These are phyloP conservation scores for Okapia johnstoni DNA, from an alignment of 2,113 vertebrate species.

Conservation along the genomic window DNA sequence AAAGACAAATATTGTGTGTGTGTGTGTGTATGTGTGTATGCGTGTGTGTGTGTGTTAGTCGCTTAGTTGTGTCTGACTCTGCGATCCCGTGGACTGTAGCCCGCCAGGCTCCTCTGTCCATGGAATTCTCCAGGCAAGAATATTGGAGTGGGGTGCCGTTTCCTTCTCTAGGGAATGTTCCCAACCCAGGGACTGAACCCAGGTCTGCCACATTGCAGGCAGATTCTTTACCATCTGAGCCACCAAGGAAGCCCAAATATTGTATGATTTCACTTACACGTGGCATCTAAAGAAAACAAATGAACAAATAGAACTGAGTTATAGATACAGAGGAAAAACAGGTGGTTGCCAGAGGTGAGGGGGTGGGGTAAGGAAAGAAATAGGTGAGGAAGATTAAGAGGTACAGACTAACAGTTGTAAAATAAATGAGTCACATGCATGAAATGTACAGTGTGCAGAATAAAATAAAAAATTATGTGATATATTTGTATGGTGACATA, in stretches of 20 bases:
- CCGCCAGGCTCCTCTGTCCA: not conserved
- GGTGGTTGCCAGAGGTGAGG: not conserved
- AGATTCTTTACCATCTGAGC: not conserved
- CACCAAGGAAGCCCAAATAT: not conserved
- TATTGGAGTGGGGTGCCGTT: not conserved
- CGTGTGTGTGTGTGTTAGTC: not conserved
- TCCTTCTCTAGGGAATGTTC: not conserved
- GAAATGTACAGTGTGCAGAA: not conserved
- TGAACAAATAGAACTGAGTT: not conserved
- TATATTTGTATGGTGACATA: not conserved
- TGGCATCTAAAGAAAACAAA: not conserved
- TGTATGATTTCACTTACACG: not conserved
- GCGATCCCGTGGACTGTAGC: not conserved
- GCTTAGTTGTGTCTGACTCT: not conserved
- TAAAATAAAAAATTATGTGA: not conserved
- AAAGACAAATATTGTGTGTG: not conserved
- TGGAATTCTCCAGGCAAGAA: not conserved
- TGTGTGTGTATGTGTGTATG: not conserved
- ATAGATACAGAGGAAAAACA: not conserved
- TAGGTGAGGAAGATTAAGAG: not conserved
- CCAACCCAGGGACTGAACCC: not conserved
- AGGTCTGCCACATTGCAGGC: not conserved
- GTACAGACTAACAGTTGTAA: not conserved
- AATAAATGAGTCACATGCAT: not conserved
- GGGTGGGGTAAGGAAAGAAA: not conserved